phyloP scores from a whole-genome alignment of 1,140 invertebrate genomes.

The Hirudo medicinalis region DNA sequence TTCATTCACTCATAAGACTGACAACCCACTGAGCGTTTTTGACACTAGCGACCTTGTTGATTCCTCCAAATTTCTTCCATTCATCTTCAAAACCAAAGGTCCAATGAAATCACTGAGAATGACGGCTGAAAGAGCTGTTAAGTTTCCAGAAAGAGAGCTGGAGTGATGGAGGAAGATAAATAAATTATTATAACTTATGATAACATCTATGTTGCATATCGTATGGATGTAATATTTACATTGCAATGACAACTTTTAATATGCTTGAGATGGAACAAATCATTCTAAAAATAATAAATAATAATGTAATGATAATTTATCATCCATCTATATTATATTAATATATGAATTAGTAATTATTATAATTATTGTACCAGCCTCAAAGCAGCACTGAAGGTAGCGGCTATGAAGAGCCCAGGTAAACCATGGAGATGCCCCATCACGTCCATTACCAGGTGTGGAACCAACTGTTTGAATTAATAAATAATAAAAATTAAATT shows the following conservation, averaged over 20 bases:
- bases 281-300: no score
- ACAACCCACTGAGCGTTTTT: conserved; percentile 39
- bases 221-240: no score
- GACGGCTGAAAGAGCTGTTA: conserved; percentile 77
- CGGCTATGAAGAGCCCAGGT: conserved; percentile 74
- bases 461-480: conserved; percentile 51
- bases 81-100: conserved; percentile 44
- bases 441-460: conserved; percentile 63
- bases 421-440: conserved; percentile 59
- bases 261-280: no score
- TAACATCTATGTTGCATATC: no score
- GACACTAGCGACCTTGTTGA: conserved; percentile 56
- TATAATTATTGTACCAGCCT: conserved; percentile 43
- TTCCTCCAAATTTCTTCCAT: conserved; percentile 53
- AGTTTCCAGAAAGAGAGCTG: conserved; percentile 78
- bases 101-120: conserved; percentile 69
- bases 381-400: conserved; percentile 67
- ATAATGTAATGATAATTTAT: no score
- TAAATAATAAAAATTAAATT: no score
- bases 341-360: background rate
- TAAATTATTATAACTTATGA: no score
- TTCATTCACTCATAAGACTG: background rate
- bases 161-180: conserved; percentile 13
- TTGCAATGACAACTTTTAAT: no score
- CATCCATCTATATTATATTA: background rate